These are phyloP conservation scores for Phrynocephalus forsythii DNA, from an alignment of 2,797 vertebrate species.

Conservation along the genomic window DNA sequence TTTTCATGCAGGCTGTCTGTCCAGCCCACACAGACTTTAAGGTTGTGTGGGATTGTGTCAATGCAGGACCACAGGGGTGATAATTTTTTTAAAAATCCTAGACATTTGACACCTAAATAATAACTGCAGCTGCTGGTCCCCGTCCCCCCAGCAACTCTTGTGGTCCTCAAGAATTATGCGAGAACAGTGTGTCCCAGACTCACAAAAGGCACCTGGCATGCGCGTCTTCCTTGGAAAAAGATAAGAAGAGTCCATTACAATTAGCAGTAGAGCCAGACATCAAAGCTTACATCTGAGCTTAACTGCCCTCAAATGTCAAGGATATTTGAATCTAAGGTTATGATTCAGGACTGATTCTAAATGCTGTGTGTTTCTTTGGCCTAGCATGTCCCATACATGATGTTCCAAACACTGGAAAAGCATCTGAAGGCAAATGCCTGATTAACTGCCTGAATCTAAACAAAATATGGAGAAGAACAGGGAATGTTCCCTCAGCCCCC, in stretches of 20 bases:
- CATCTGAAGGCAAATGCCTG: background rate
- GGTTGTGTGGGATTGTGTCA: background rate
- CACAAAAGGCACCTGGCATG: constrained; percentile 31
- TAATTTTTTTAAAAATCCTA: background rate
- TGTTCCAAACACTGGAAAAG: constrained; percentile 37
- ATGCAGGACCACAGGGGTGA: background rate
- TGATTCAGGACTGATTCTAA: background rate
- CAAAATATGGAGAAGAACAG: constrained; percentile 3
- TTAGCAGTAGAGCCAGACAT: constrained; percentile 28
- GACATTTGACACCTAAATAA: background rate
- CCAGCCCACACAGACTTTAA: background rate
- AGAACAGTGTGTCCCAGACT: constrained; percentile 22
- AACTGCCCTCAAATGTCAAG: constrained; percentile 33
- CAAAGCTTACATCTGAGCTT: constrained; percentile 28
- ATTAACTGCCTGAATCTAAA: constrained; percentile 23
- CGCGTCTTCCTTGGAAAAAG: constrained; percentile 20
- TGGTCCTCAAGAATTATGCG: constrained; percentile 16
- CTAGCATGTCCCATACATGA: constrained; percentile 20
- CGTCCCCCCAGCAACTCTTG: constrained; percentile 11
- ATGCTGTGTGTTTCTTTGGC: constrained; percentile 13
- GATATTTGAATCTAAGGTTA: constrained; percentile 16
- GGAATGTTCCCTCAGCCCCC: background rate
- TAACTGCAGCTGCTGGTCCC: constrained; percentile 11
- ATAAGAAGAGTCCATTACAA: constrained; percentile 37
- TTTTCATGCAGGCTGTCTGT: background rate